Evolutionary conservation across 1,140 invertebrate species (phyloP), one percentile per base, ranked within the genome.

Genomic region (Batillaria attramentaria): DNA sequence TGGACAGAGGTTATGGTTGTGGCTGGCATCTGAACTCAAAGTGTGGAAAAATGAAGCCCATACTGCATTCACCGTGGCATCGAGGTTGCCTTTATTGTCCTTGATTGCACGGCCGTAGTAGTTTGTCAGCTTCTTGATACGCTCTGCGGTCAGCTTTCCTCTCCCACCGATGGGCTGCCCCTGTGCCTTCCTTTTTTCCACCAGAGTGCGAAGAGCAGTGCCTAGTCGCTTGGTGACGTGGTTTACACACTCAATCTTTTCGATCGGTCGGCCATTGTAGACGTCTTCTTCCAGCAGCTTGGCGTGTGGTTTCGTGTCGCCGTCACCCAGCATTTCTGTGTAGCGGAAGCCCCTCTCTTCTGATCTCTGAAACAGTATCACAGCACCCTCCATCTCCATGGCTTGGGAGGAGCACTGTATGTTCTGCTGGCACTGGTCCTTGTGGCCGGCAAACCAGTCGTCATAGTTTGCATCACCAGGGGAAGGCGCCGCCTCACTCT

Each of bases 241-340:
- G 33, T 54, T 54, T 24, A 2, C 50, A 33, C 72, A 74, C 33
- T 74, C 72, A 24, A 43, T 43, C 33, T 74, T 74, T 39, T 13
- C 28, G 13, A 74, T 43, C 54, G 33, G 35, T n/a, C 1, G 6
- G 31, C 60, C 75, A 65, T 65, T 16, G 35, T 35, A 3, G n/a
- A 31, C 39, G 3, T 65, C 24, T 16, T 28, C 24, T 37, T 77
- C n/a, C 39, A 41, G 20, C n/a, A 77, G 39, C 3, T 13, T 13
- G 6, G 60, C 31, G 37, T 62, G n/a, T 5, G 75, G 2, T 33
- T 77, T 77, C 6, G 37, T 28, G 28, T 77, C 75, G 20, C 73
- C 73, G 39, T 76, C 73, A 33, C 75, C 75, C 20, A 77, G 1
- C 35, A 66, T 42, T 28, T 65, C 3, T 31, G 39, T 62, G 41